Percentiles rank a stretch among this genome's conserved stretches.
Evolutionary conservation across 2,888 invertebrate species (phyloP).

Genomic region (Aspidiotus destructor): DNA sequence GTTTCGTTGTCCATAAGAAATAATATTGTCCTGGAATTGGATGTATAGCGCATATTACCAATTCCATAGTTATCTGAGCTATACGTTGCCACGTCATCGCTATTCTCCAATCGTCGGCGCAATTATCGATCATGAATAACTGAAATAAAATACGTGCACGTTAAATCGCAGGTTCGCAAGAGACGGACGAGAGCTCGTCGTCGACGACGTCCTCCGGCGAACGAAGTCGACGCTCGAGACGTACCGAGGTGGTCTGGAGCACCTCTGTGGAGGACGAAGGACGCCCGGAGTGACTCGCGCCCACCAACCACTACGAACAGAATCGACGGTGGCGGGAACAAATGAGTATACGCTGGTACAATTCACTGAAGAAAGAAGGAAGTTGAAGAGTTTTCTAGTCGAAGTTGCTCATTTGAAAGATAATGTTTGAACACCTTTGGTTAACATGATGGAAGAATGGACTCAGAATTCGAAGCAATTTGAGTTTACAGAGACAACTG

Average conservation of each 20-base stretch:
- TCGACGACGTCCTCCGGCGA: conserved; percentile 2
- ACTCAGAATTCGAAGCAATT: no score
- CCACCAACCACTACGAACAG: not conserved
- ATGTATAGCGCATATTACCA: conserved; percentile 93
- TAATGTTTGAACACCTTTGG: no score
- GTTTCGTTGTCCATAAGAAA: conserved; percentile 92
- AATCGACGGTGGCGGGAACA: not conserved
- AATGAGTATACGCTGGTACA: no score
- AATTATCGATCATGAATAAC: conserved; percentile 99
- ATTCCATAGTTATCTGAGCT: conserved; percentile 81
- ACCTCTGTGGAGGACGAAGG: not conserved
- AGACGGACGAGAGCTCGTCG: not conserved
- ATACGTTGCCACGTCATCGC: conserved; percentile 98
- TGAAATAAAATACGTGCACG: conserved; percentile 46
- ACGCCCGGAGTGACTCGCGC: not conserved
- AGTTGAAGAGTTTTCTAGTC: no score
- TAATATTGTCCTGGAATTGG: conserved; percentile 94
- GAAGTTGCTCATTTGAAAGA: no score
- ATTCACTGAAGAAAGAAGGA: no score
- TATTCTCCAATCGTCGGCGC: conserved; percentile 99
- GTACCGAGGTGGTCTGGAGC: not conserved
- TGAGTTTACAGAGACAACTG: no score
- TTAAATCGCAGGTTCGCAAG: not conserved
- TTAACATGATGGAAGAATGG: no score
- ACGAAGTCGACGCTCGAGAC: not conserved